Conservation (phyloP, 2,888 invertebrate genomes). For the Aleiodes leptofemur region DNA sequence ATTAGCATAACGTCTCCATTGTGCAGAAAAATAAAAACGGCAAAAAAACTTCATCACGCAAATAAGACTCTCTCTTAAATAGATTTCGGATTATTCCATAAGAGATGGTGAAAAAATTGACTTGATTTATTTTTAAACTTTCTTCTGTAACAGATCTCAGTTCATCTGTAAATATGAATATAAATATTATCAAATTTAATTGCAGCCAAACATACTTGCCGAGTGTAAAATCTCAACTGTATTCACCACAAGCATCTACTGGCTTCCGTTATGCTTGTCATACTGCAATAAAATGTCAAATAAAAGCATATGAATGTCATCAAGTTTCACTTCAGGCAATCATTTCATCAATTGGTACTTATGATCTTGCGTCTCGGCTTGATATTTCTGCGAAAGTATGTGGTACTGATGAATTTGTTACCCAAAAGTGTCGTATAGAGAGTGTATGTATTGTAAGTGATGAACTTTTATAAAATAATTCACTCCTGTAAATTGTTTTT, state of each 20-base stretch:
- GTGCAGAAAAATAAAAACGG: no score
- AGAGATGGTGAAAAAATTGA: no score
- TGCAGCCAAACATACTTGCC: slow-evolving; percentile 70
- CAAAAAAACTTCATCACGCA: not conserved
- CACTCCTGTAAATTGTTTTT: slow-evolving; percentile 2
- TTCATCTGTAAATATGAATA: no score
- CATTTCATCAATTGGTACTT: slow-evolving; percentile 81
- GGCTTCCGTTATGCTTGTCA: slow-evolving; percentile 75
- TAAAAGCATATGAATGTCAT: slow-evolving; percentile 77
- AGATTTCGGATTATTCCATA: no score
- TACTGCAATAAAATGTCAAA: slow-evolving; percentile 72
- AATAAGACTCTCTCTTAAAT: no score
- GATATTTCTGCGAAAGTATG: slow-evolving; percentile 74
- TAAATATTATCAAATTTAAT: slow-evolving; percentile 50
- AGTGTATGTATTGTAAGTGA: slow-evolving; percentile 70
- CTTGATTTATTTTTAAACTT: no score
- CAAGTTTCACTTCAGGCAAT: slow-evolving; percentile 80
- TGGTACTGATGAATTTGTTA: slow-evolving; percentile 64
- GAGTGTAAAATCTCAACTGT: slow-evolving; percentile 71
- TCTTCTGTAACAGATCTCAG: no score
- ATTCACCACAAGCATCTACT: slow-evolving; percentile 73
- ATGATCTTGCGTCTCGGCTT: slow-evolving; percentile 81
- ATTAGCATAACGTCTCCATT: no score
- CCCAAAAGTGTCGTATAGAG: slow-evolving; percentile 71
- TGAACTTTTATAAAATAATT: slow-evolving; percentile 50